Evolutionary conservation across 1,140 invertebrate species (phyloP), one percentile per base, ranked within the genome.

Genomic region (Cotesia typhae): DNA sequence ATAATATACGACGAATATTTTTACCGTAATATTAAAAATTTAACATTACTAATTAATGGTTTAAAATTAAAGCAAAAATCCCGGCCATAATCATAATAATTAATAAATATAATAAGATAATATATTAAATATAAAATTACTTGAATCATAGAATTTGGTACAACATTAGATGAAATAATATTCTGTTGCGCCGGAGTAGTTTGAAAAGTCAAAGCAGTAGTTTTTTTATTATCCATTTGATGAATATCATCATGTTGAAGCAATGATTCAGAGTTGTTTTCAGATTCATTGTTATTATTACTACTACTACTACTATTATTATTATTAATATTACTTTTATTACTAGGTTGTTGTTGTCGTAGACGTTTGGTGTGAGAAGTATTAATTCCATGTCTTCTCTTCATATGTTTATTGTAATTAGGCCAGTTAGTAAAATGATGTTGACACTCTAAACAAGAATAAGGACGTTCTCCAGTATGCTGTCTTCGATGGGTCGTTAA

Each of bases 321-420:
- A 55, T 59, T 80, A 78, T 63, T 80, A 81, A 14, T 81, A 79
- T 4, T 79, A 75, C 53, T 78, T 77, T 63, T 67, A 74, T 28
- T 73, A 73, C 37, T 81, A 47, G 41, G 75, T n/a, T 74, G 72
- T n/a, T 74, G 72, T 28, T 81, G 83, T 20, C 79, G 77, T 14
- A 80, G 67, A 78, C 83, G 80, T 63, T 84, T 87, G 7, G 83
- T 80, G 41, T 82, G 82, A 4, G 84, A 87, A 2, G 88, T 90
- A 79, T 90, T 89, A 60, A 90, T 89, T 37, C 89, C 89, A 74
- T 93, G 92, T 52, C 91, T 81, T 28, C 92, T 82, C 83, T 92
- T 93, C 91, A 92, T 92, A 75, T 93, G 92, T 76, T 93, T 93
- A 77, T 92, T 92, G 73, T 92, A 93, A 84, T 93, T 93, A 5